phyloP scores from a whole-genome alignment of 2,797 vertebrate genomes.

The Coreius guichenoti region DNA sequence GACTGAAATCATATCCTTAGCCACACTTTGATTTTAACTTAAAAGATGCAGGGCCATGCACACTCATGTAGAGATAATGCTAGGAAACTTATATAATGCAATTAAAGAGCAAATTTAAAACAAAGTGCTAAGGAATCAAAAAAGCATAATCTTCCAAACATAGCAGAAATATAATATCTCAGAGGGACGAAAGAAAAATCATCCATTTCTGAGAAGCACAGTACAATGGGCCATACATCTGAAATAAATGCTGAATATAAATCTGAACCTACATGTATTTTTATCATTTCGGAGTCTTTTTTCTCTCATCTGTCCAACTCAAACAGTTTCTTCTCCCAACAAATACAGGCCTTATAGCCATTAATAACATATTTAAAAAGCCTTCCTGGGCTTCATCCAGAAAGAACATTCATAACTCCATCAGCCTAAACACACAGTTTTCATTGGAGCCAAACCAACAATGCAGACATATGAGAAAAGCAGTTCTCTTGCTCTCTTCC shows the following conservation, averaged over 20 bases:
- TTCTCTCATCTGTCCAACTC: conserved; percentile 51
- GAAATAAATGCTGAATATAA: conserved; percentile 54
- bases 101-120: conserved; percentile 49
- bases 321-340: conserved; percentile 58
- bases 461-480: conserved; percentile 57
- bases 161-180: conserved; percentile 51
- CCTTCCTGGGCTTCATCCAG: conserved; percentile 58
- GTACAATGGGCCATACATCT: conserved; percentile 51
- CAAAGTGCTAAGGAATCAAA: conserved; percentile 48
- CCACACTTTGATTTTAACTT: conserved; percentile 16
- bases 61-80: conserved; percentile 26
- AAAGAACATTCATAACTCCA: conserved; percentile 66
- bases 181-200: conserved; percentile 49
- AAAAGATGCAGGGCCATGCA: conserved; percentile 6
- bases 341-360: conserved; percentile 57
- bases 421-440: conserved; percentile 66
- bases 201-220: conserved; percentile 35
- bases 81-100: conserved; percentile 31
- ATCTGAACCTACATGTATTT: conserved; percentile 55
- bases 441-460: conserved; percentile 60
- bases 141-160: conserved; percentile 50
- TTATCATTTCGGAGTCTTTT: conserved; percentile 59
- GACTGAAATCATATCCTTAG: conserved; percentile 52
- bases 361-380: conserved; percentile 66
- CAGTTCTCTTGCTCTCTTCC: conserved; percentile 28